These are phyloP conservation scores for Opisthograptis luteolata DNA, from an alignment of 2,888 invertebrate genomes.

Conservation along the genomic window DNA sequence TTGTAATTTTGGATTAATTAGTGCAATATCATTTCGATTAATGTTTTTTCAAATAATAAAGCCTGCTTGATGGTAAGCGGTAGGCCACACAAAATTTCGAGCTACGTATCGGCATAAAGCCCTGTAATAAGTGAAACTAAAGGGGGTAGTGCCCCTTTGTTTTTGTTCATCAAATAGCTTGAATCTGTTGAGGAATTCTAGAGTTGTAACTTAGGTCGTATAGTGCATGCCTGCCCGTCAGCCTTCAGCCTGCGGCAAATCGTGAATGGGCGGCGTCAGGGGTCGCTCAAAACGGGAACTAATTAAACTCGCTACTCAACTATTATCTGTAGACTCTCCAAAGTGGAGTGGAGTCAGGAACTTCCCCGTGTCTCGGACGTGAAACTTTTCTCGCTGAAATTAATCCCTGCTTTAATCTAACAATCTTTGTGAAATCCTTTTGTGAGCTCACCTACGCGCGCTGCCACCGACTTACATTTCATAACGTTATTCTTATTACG, in stretches of 20 bases:
- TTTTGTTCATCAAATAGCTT: too few relatives aligned
- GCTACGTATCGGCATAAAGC: too few relatives aligned
- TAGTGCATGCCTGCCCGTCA: slow-evolving; percentile 4
- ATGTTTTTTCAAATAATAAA: too few relatives aligned
- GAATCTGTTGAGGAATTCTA: not conserved
- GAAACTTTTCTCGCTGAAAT: slow-evolving; percentile 70
- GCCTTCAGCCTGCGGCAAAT: slow-evolving; percentile 23
- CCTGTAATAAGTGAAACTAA: too few relatives aligned
- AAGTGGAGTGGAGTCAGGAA: slow-evolving; percentile 55
- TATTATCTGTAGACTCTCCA: slow-evolving; percentile 70
- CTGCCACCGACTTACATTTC: too few relatives aligned
- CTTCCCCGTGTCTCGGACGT: slow-evolving; percentile 65
- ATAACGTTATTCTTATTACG: slow-evolving; percentile 31
- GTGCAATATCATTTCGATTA: too few relatives aligned
- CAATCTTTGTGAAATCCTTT: slow-evolving; percentile 62
- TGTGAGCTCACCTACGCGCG: slow-evolving; percentile 43
- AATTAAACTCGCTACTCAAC: slow-evolving; percentile 80
- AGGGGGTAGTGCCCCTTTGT: too few relatives aligned
- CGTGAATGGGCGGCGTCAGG: slow-evolving; percentile 38
- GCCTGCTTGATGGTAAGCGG: too few relatives aligned
- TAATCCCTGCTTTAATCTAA: slow-evolving; percentile 61
- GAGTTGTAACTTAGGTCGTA: too few relatives aligned
- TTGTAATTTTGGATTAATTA: too few relatives aligned
- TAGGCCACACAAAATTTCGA: too few relatives aligned
- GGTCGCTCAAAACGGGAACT: slow-evolving; percentile 66